Conservation (phyloP, 2,888 invertebrate genomes). For the Diloba caeruleocephala region DNA sequence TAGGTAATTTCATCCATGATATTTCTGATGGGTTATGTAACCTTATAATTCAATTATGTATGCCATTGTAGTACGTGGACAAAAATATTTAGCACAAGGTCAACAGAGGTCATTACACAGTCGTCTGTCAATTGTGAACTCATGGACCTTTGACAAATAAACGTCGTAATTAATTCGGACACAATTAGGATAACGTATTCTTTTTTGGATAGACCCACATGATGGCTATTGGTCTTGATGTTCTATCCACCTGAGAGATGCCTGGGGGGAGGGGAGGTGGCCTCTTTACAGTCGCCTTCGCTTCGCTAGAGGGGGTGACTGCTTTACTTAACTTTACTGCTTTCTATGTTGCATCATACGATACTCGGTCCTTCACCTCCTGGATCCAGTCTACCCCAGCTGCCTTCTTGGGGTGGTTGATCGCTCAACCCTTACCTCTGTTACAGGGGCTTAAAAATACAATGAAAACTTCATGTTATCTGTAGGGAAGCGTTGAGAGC, state of each 20-base stretch:
- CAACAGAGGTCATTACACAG: constrained; percentile 3
- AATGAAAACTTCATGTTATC: not conserved
- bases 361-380: too few relatives aligned
- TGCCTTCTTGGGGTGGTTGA: too few relatives aligned
- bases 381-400: too few relatives aligned
- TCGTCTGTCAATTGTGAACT: constrained; percentile 32
- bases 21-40: not conserved
- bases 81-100: constrained; percentile 36
- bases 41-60: constrained; percentile 32
- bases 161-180: constrained; percentile 17
- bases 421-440: too few relatives aligned
- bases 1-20: not conserved
- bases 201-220: not conserved
- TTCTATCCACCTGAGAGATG: too few relatives aligned
- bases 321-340: too few relatives aligned
- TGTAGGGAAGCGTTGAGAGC: not conserved
- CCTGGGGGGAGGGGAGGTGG: too few relatives aligned
- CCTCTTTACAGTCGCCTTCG: too few relatives aligned
- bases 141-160: constrained; percentile 30
- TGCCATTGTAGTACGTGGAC: constrained; percentile 2
- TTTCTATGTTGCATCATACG: too few relatives aligned
- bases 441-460: not conserved
- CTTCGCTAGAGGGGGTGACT: too few relatives aligned
- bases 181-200: constrained; percentile 22
- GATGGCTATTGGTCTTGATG: not conserved